Conservation (phyloP, 2,113 vertebrate species). For the Megaceryle maxima region DNA sequence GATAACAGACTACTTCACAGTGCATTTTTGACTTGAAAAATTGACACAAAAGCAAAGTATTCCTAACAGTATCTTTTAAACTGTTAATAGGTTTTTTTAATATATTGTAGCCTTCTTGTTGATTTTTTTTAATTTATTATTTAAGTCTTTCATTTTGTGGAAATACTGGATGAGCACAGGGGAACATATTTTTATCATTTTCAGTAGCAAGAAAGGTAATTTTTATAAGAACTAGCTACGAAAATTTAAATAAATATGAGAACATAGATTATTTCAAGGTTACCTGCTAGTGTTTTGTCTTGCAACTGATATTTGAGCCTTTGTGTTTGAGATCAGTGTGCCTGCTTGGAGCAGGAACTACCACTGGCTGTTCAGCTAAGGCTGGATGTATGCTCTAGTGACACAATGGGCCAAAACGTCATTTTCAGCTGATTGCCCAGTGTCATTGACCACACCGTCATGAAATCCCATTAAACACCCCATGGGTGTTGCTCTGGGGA, state of each 20-base stretch:
- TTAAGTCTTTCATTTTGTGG: not conserved
- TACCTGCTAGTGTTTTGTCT: not conserved
- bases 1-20: not conserved
- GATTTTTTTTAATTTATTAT: too few relatives aligned
- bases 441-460: not conserved
- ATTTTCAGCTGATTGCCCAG: not conserved
- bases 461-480: not conserved
- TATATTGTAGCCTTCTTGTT: not conserved
- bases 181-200: not conserved
- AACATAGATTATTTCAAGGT: not conserved
- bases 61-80: not conserved
- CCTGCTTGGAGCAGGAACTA: not conserved
- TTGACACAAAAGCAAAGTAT: not conserved
- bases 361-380: not conserved
- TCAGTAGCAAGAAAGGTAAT: not conserved
- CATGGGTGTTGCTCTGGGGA: not conserved
- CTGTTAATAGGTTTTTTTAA: not conserved
- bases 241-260: not conserved
- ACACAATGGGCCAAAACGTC: not conserved
- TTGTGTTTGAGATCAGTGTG: not conserved
- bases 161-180: not conserved
- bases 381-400: rapidly evolving
- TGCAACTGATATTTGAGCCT: not conserved
- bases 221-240: not conserved
- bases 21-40: not conserved